Base-by-base conservation (phyloP, 2,888 invertebrate genomes). In the Pristionchus arcanus region DNA sequence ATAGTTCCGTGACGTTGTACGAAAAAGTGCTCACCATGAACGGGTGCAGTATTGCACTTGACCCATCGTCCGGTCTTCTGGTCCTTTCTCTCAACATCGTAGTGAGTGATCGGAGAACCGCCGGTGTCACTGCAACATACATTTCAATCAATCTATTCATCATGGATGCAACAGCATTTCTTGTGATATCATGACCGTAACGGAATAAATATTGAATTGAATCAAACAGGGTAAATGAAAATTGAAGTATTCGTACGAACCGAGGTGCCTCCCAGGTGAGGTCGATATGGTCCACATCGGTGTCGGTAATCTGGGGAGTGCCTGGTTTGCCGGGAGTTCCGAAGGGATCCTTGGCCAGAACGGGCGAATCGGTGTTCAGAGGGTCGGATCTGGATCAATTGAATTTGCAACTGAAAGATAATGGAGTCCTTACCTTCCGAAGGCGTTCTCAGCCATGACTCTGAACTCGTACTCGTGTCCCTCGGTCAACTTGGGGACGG, bases 401-500 rank as follows among this genome's bases (percentile, higher is more conserved):
- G 89, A 21, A n/a, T 3, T 5, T 19, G 42, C 42, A 42, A 3
- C 42, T 5, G 42, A 5, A 42, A 9, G 42, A 3, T 42, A 9
- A 5, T 9, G 42, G 42, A 9, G 0, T 2, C 13, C 66, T 63
- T 42, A 89, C 89, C 89, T 89, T 90, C 95, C 95, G 74, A 95
- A 92, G 4, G 92, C 92, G 90, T 95, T 95, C 90, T 95, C 94
- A 84, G 98, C 98, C 95, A 97, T 97, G 0, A 98, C 98, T 94
- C 98, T 97, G 96, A 98, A 98, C 95, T 98, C 98, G 95, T 98
- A 98, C 95, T 98, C 97, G 0, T 98, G 98, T 87, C 98, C 98
- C 96, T 98, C 98, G 77, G 97, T 96, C 13, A 98, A 96, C 91
- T 98, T 97, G 11, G 98, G 98, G 7, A 98, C 98, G 16, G 94